Base-by-base conservation (phyloP, 2,888 invertebrate species). In the Dynastes maya region DNA sequence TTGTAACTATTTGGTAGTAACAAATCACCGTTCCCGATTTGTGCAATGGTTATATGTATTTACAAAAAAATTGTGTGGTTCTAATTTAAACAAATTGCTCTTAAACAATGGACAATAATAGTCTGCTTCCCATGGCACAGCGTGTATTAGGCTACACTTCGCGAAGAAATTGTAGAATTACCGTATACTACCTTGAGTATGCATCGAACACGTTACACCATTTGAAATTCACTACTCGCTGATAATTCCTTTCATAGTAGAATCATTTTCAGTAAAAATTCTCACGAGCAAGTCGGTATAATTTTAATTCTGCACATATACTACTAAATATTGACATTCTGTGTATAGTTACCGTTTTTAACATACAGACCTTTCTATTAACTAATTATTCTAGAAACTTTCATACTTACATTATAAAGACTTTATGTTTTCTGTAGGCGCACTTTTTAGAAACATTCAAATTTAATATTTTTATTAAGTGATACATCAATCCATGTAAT, bases 281-380 rank as follows among this genome's bases (percentile, higher is more conserved):
- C 61, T 61, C 61, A 61, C 61, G 61, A 61, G 0, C 27, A 61
- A 27, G 0, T 8, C 22, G 2, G 22, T 61, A 3, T 11, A 9
- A 61, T 61, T 61, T 27, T 2, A 61, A 61, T 61, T 61, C 61
- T 27, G 61, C 61, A 61, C 22, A 29, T 8, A 2, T 22, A 61
- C 22, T 8, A 61, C 27, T 29, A 61, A 61, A 61, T 61, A 27
- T 27, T 61, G 22, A 27, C 61, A 9, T 61, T 61, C 61, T 9
- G n/a, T 53, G 16, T n/a, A 61, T 61, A 29, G 32, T 37, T 61
- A 29, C 61, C 61, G 61, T 61, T 61, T 29, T 61, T 61, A 29
- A 29, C 61, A 29, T 61, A 22, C 22, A 22, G 22, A 22, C 22
- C 22, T 22, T 22, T 22, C 22, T 22, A 22, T 22, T 22, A 22